phyloP scores from a whole-genome alignment of 2,888 invertebrate genomes.

The Zootermopsis nevadensis region DNA sequence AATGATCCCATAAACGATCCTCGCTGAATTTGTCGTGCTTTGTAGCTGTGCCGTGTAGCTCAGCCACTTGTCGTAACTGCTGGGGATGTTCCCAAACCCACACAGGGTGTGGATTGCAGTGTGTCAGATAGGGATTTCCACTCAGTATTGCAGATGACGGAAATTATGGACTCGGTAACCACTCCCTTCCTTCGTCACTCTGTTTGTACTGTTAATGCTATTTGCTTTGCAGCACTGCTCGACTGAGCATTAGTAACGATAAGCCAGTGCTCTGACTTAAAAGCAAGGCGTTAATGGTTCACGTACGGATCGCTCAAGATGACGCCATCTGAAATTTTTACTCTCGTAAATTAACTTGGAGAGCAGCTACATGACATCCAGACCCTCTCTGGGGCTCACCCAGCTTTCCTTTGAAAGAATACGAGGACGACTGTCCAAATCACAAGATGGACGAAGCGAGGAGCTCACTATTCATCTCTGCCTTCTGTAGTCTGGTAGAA shows the following conservation, averaged over 20 bases:
- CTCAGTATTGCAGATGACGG: background rate
- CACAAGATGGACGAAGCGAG: no score
- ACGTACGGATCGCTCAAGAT: background rate
- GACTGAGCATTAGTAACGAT: background rate
- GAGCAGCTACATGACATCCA: no score
- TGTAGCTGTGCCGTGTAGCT: background rate
- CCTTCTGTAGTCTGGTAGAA: no score
- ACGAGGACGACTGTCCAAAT: no score
- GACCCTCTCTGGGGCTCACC: no score
- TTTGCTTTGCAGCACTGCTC: background rate
- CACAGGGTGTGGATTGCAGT: background rate
- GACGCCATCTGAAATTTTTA: no score
- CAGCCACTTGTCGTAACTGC: background rate
- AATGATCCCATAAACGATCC: background rate
- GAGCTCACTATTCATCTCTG: no score
- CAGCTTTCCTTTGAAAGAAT: no score
- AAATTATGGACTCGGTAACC: background rate
- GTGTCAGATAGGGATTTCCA: background rate
- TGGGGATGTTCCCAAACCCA: background rate
- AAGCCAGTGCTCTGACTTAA: background rate
- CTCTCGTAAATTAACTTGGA: no score
- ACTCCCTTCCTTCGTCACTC: background rate
- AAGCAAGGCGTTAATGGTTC: constrained; percentile 13
- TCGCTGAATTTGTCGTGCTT: background rate
- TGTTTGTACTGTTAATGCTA: background rate